Percentiles rank a stretch among this genome's conserved stretches.
phyloP scores from a whole-genome alignment of 1,140 invertebrate genomes.

The Hyposmocoma kahamanoa region DNA sequence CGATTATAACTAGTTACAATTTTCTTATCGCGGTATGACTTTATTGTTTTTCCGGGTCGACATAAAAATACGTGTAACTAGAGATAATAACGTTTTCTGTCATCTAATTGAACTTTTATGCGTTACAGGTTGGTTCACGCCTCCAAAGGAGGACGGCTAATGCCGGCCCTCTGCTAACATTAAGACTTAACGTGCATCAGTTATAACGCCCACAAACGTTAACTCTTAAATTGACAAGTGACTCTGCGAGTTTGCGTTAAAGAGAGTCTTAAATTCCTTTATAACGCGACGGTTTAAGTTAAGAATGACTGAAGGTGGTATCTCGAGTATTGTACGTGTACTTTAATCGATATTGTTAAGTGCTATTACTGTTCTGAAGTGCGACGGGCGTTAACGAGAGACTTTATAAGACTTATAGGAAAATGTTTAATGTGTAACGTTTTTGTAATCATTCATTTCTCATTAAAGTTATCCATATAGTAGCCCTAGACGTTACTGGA shows the following conservation, averaged over 20 bases:
- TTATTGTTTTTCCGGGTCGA: no score
- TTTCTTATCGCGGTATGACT: no score
- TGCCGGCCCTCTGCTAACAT: constrained; percentile 29
- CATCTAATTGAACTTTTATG: no score
- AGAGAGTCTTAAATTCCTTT: constrained; percentile 24
- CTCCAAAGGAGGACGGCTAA: constrained; percentile 92
- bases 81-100: no score
- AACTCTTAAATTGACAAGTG: constrained; percentile 43
- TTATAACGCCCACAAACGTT: constrained; percentile 34
- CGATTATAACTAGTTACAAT: no score
- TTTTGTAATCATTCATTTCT: constrained; percentile 71
- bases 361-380: constrained; percentile 55
- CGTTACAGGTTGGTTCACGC: constrained; percentile 88
- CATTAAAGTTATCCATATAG: constrained; percentile 62
- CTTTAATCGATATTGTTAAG: constrained; percentile 47
- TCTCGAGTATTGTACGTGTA: constrained; percentile 45
- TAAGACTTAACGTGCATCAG: constrained; percentile 48
- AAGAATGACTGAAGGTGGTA: constrained; percentile 33
- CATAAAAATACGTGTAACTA: no score
- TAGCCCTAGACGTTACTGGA: constrained; percentile 65
- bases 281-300: constrained; percentile 26
- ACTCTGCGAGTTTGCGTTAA: constrained; percentile 24
- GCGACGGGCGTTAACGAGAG: constrained; percentile 45
- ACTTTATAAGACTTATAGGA: constrained; percentile 70
- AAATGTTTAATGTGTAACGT: constrained; percentile 69